A percentile compares a stretch with the other conserved stretches of the same genome.
These are phyloP conservation scores for Drosophila equinoxialis DNA, from an alignment of 1,140 invertebrate species.

Conservation along the genomic window DNA sequence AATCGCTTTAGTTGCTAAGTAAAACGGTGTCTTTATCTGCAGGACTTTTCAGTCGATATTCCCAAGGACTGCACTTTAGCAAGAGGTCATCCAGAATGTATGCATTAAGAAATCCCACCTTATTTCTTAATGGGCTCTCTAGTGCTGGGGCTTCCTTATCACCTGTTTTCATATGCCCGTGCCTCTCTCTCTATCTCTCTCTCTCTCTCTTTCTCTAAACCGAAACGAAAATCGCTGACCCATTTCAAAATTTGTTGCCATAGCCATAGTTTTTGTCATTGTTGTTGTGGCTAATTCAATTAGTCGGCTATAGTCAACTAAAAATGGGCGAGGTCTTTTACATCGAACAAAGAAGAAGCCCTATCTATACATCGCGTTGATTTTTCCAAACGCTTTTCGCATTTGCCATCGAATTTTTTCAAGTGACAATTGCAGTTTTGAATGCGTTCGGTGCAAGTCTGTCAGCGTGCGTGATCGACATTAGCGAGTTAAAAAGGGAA, in stretches of 20 bases:
- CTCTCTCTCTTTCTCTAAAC: slow-evolving; percentile 17
- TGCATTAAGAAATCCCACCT: no score
- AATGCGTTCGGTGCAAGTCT: slow-evolving; percentile 77
- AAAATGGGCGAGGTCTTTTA: slow-evolving; percentile 8
- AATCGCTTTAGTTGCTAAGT: no score
- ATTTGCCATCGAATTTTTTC: slow-evolving; percentile 34
- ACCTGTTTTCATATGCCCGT: background rate
- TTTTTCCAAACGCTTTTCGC: slow-evolving; percentile 34
- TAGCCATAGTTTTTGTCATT: background rate
- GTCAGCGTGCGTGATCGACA: background rate
- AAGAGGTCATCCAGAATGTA: no score
- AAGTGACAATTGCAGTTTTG: slow-evolving; percentile 69
- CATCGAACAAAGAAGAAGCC: slow-evolving; percentile 40
- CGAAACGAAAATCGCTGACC: slow-evolving; percentile 70
- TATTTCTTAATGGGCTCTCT: no score
- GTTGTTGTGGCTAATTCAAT: slow-evolving; percentile 62
- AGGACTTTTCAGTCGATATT: no score
- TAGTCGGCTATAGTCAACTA: slow-evolving; percentile 45
- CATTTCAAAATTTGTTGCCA: slow-evolving; percentile 37
- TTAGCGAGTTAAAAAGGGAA: background rate
- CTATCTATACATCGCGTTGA: slow-evolving; percentile 35
- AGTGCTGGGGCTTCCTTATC: slow-evolving; percentile 52
- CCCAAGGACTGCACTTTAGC: no score
- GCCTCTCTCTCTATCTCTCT: no score
- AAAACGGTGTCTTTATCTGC: no score